These are phyloP conservation scores for Chrysodeixis includens DNA, from an alignment of 2,888 invertebrate species.

Conservation along the genomic window DNA sequence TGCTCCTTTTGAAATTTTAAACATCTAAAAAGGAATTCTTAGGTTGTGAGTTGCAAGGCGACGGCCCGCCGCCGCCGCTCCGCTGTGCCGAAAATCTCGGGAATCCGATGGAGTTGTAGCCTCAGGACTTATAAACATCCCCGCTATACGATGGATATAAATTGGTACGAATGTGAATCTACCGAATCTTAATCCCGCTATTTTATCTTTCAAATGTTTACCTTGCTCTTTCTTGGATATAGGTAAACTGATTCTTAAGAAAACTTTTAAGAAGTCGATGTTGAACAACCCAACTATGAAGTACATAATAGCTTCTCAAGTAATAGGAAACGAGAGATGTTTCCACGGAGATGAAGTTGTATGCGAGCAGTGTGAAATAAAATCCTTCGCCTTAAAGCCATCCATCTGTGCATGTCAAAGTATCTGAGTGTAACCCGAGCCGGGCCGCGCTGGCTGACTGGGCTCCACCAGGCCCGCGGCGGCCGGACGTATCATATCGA, in stretches of 20 bases:
- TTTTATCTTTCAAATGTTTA: neutral
- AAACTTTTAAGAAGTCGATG: too few species aligned
- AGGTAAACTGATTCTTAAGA: too few species aligned
- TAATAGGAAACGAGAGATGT: neutral
- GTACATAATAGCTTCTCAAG: neutral
- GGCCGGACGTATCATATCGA: conserved; percentile 33
- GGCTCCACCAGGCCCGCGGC: neutral
- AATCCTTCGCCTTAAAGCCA: neutral
- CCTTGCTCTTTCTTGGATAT: too few species aligned
- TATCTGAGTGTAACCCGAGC: conserved; percentile 22
- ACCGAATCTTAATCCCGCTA: neutral
- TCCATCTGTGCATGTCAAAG: conserved; percentile 2
- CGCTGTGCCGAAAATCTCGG: conserved; percentile 16
- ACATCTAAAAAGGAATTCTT: conserved; percentile 55
- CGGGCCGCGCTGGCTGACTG: conserved; percentile 5
- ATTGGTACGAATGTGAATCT: conserved; percentile 9
- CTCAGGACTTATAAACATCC: conserved; percentile 7
- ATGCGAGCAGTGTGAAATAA: conserved; percentile 1
- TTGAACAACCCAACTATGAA: too few species aligned
- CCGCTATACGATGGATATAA: conserved; percentile 5
- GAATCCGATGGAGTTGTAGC: conserved; percentile 36
- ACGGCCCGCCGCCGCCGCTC: conserved; percentile 28
- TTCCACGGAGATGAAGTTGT: conserved; percentile 4
- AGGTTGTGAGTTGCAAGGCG: conserved; percentile 27
- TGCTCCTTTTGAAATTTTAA: conserved; percentile 55